Evolutionary conservation across 1,140 invertebrate genomes (phyloP), one percentile per base, ranked within the genome.

Genomic region (Drosophila aff.): DNA sequence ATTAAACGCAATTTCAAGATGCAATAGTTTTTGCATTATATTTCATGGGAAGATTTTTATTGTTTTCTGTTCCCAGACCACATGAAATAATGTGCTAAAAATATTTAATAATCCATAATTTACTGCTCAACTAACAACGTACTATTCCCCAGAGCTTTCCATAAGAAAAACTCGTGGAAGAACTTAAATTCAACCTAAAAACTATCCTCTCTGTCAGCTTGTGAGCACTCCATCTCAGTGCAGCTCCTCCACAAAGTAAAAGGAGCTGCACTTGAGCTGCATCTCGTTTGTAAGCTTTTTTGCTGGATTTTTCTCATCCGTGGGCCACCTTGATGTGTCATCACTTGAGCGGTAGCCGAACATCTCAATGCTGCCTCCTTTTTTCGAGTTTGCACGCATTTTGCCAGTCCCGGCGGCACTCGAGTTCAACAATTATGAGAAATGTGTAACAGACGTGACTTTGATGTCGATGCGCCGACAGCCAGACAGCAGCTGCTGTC

Each of bases 311-410:
- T 40, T 40, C 47, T 57, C 21, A 57, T 50, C 67, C 67, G 49
- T 71, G 67, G 50, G 68, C 80, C 80, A 82, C 68, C 64, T 79
- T 82, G 77, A 84, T 81, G 82, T 81, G 81, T 81, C 81, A 81
- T 71, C 81, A 81, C 72, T 84, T 72, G 65, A 83, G 73, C 61
- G 49, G 59, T 47, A 83, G 58, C 49, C 61, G 63, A 80, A 81
- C 76, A 76, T 57, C 77, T 65, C 74, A 78, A 82, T 69, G 69
- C 40, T 33, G 64, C 57, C 57, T 55, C 61, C 36, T 69, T 55
- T 46, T 69, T 43, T 36, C 36, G 33, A 40, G 46, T 50, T 15
- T 4, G 66, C 28, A 69, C 66, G 59, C 68, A 73, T 53, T 71
- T 57, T 61, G 80, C 64, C 75, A 82, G 67, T 74, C 36, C 21